Conservation (phyloP, 2,113 vertebrate species). For the Phaethornis superciliosus region DNA sequence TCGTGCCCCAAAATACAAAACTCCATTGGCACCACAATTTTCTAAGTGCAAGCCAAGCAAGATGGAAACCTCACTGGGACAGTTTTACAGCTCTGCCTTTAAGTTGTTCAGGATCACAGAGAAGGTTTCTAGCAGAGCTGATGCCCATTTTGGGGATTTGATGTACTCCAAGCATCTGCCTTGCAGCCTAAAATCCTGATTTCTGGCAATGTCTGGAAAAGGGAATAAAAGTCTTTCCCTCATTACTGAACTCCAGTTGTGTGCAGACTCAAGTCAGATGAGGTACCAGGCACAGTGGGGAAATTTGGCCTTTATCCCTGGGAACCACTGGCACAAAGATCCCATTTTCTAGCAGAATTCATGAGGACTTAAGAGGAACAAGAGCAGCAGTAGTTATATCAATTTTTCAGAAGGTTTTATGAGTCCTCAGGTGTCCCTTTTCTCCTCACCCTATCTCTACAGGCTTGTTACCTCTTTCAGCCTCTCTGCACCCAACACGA, state of each 20-base stretch:
- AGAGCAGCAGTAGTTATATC: not conserved
- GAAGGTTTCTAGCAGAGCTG: not conserved
- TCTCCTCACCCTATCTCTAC: not conserved
- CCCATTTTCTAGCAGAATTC: not conserved
- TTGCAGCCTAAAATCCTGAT: not conserved
- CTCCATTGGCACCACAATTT: too few relatives aligned
- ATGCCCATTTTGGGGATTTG: not conserved
- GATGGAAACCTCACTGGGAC: not conserved
- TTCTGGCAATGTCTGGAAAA: not conserved
- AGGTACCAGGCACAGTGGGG: not conserved
- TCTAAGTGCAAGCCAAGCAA: rapidly evolving
- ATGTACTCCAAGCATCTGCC: not conserved
- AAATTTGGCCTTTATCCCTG: not conserved
- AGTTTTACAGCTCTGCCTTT: not conserved
- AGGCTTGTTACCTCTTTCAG: not conserved
- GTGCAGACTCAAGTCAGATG: not conserved
- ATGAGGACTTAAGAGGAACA: not conserved
- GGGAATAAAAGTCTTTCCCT: not conserved
- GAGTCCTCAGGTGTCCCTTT: not conserved
- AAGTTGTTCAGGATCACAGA: not conserved
- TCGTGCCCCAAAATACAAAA: not conserved
- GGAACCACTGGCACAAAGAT: not conserved
- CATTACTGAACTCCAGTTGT: rapidly evolving
- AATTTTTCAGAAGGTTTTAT: not conserved
- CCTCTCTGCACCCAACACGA: not conserved